These are phyloP conservation scores for Dysdera silvatica DNA, from an alignment of 1,140 invertebrate species.

Conservation along the genomic window DNA sequence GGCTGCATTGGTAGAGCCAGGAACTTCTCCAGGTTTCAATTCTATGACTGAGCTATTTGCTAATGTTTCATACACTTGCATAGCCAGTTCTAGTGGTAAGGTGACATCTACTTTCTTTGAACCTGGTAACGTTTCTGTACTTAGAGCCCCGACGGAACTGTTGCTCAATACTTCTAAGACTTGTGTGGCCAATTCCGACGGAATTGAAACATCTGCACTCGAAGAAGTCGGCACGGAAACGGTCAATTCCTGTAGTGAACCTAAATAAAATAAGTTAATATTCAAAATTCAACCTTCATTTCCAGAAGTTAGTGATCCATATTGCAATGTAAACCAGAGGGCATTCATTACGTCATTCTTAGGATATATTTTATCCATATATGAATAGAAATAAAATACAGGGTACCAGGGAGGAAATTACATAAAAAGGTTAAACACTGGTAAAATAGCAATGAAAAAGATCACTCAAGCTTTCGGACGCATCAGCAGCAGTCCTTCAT, in stretches of 20 bases:
- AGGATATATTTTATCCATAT: no score
- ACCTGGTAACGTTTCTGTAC: constrained; percentile 17
- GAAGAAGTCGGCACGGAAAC: constrained; percentile 2
- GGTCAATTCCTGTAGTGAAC: constrained; percentile 19
- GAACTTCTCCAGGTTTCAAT: constrained; percentile 16
- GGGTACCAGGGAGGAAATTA: no score
- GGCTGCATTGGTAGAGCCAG: constrained; percentile 1
- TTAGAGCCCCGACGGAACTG: constrained; percentile 2
- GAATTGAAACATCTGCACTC: constrained; percentile 15
- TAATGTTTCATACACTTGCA: constrained; percentile 20
- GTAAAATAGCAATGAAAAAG: no score
- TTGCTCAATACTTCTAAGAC: constrained; percentile 20
- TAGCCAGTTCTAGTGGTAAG: constrained; percentile 14
- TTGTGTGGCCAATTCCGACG: constrained; percentile 21
- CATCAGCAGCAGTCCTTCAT: no score
- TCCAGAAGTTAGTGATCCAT: no score
- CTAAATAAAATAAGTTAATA: background rate
- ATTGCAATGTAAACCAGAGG: no score
- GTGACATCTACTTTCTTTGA: constrained; percentile 8
- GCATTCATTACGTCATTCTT: no score
- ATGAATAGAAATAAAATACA: no score
- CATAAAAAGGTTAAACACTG: no score
- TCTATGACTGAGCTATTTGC: constrained; percentile 3
- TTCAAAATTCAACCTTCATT: background rate
- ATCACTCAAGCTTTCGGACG: no score